Evolutionary conservation across 2,797 vertebrate genomes (phyloP).

Genomic region (Acrossocheilus wenchowensis): DNA sequence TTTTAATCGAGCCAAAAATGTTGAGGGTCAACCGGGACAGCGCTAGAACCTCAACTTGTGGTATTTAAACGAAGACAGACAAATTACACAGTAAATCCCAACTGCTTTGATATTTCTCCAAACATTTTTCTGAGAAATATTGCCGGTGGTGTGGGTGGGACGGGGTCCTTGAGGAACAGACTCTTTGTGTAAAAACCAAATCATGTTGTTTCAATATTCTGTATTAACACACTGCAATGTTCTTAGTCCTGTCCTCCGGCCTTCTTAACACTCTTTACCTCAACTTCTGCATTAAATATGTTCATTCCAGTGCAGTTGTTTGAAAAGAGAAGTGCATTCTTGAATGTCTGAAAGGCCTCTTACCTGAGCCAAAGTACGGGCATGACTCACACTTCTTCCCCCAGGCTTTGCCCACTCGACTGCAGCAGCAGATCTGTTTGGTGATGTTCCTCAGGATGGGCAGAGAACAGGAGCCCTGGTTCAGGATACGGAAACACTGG

Average conservation of each 20-base stretch:
- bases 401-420: slow-evolving; percentile 96
- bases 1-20: background rate
- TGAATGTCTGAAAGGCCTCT: slow-evolving; percentile 45
- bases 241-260: background rate
- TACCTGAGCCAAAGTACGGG: slow-evolving; percentile 90
- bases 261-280: background rate
- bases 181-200: slow-evolving; percentile 24
- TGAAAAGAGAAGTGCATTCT: slow-evolving; percentile 1
- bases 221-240: slow-evolving; percentile 5
- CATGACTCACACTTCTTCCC: slow-evolving; percentile 87
- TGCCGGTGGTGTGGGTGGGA: slow-evolving; percentile 30
- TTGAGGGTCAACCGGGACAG: background rate
- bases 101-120: slow-evolving; percentile 27
- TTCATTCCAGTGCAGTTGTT: background rate
- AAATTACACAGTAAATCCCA: slow-evolving; percentile 22
- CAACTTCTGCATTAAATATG: slow-evolving; percentile 24
- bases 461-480: slow-evolving; percentile 80
- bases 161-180: slow-evolving; percentile 12
- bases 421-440: slow-evolving; percentile 99
- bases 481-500: slow-evolving; percentile 87
- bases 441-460: slow-evolving; percentile 92
- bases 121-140: slow-evolving; percentile 28
- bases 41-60: background rate
- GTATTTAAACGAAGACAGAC: slow-evolving; percentile 21
- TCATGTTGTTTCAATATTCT: slow-evolving; percentile 44